These are phyloP conservation scores for Trinectes maculatus DNA, from an alignment of 2,113 vertebrate species.

Conservation along the genomic window DNA sequence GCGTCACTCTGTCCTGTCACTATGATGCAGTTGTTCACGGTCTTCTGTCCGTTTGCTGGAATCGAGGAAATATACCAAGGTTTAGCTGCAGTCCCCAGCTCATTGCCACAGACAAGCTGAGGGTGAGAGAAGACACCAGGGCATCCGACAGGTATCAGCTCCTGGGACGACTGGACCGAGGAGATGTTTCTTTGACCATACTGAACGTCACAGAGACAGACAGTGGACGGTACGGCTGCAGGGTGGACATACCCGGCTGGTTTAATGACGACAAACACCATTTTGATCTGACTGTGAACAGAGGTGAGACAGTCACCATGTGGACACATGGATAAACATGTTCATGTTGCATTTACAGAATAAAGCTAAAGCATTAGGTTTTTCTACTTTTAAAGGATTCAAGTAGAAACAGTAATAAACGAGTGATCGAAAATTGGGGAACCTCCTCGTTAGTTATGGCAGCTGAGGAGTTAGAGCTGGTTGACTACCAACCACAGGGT, in stretches of 20 bases:
- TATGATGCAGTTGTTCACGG: accelerated
- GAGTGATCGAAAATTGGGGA: no score
- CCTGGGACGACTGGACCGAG: constrained; percentile 32
- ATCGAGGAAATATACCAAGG: accelerated
- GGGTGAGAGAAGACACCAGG: background rate
- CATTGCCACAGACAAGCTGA: background rate
- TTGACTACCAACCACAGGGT: no score
- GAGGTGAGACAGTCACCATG: constrained; percentile 34
- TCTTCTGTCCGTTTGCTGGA: background rate
- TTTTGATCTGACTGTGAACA: accelerated
- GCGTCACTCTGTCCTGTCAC: constrained; percentile 29
- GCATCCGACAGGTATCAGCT: constrained; percentile 30
- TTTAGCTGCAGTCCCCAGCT: accelerated
- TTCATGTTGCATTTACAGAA: no score
- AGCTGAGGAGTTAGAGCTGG: no score
- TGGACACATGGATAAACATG: no score
- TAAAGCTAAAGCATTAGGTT: no score
- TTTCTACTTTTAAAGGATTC: no score
- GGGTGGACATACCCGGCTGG: background rate
- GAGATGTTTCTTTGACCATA: constrained; percentile 56
- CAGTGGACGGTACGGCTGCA: constrained; percentile 44
- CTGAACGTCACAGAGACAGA: constrained; percentile 6
- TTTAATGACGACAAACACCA: constrained; percentile 30
- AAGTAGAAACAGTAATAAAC: no score
- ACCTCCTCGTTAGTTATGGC: no score